Conservation (phyloP, 2,797 vertebrate species). For the Halcyon badia region DNA sequence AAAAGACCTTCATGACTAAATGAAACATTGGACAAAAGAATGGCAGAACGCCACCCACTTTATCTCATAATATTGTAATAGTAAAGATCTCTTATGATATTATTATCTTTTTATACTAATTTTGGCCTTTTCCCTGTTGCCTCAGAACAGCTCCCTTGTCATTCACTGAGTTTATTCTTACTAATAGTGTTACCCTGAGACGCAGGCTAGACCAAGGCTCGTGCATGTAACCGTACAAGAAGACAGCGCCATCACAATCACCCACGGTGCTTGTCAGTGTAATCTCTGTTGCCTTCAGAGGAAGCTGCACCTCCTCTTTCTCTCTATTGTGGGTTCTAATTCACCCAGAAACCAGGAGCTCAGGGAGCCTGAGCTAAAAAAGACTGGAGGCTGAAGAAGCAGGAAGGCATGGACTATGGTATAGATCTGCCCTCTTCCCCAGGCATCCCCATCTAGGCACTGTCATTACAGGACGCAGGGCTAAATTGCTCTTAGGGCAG, state of each 20-base stretch:
- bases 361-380: not conserved
- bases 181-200: not conserved
- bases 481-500: not conserved
- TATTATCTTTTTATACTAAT: not conserved
- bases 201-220: not conserved
- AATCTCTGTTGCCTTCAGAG: not conserved
- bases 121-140: not conserved
- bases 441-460: not conserved
- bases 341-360: not conserved
- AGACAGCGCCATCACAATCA: not conserved
- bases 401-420: not conserved
- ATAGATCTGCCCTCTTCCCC: not conserved
- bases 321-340: not conserved
- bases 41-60: not conserved
- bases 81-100: not conserved
- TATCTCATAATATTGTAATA: not conserved
- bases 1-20: not conserved
- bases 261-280: not conserved
- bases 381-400: not conserved
- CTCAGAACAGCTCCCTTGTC: not conserved
- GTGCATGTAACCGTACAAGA: not conserved
- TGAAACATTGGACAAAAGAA: not conserved
- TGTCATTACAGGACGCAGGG: not conserved
- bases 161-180: conserved; percentile 13
- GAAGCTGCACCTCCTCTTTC: not conserved